Conservation (phyloP, 53 echinoderm and acorn worm species). For the Astropecten irregularis region DNA sequence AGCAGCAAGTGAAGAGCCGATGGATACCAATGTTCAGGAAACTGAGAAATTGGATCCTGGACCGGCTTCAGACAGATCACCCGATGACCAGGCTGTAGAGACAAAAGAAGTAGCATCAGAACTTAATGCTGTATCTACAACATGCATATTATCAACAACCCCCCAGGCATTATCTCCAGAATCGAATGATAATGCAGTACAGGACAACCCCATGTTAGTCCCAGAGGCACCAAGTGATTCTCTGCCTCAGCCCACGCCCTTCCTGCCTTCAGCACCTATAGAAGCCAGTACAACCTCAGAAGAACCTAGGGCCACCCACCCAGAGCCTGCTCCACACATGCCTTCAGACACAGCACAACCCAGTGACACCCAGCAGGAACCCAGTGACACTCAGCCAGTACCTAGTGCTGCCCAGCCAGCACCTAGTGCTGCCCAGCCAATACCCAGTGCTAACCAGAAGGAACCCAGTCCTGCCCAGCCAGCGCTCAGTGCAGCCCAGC, state of each 20-base stretch:
- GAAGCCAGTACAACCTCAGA: conserved; percentile 31
- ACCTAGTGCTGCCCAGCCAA: conserved; percentile 13
- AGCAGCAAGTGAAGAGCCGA: conserved; percentile 35
- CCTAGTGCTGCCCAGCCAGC: background rate
- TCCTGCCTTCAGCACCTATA: background rate
- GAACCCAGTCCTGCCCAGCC: too few species aligned
- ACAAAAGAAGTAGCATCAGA: background rate
- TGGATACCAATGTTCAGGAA: conserved; percentile 16
- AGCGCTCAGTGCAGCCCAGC: background rate
- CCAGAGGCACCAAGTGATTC: background rate
- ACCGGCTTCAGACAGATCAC: background rate
- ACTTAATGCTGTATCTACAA: background rate
- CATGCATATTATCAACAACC: background rate
- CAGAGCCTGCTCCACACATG: background rate
- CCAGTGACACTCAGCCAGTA: too few species aligned
- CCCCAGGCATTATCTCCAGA: background rate
- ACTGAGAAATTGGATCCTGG: background rate
- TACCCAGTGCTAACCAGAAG: conserved; percentile 1
- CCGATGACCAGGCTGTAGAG: background rate
- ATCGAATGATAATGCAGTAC: background rate
- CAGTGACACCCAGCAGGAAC: background rate
- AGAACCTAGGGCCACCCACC: conserved; percentile 9
- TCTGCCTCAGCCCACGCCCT: background rate
- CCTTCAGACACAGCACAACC: conserved; percentile 1
- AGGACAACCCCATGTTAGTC: background rate